These are phyloP conservation scores for Malacosoma neustria DNA, from an alignment of 2,888 invertebrate genomes.

Conservation along the genomic window DNA sequence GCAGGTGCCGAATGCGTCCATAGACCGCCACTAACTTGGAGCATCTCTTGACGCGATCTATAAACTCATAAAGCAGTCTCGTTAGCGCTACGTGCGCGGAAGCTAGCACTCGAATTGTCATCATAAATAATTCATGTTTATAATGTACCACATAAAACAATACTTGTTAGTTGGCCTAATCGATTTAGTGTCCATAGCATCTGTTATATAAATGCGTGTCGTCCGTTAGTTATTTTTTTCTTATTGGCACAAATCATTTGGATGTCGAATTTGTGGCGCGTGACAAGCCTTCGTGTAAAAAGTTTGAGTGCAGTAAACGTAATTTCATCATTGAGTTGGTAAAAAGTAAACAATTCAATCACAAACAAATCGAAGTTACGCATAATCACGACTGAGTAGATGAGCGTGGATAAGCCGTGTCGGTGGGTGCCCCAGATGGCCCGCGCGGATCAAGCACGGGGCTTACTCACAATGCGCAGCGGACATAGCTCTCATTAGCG, in stretches of 20 bases:
- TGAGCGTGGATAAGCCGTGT: constrained; percentile 21
- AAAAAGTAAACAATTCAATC: not conserved
- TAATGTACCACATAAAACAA: not conserved
- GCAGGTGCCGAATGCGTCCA: constrained; percentile 13
- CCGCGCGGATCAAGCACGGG: constrained; percentile 25
- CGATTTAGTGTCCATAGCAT: not conserved
- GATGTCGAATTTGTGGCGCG: not conserved
- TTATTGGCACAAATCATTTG: not conserved
- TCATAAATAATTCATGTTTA: not conserved
- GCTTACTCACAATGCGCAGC: constrained; percentile 32
- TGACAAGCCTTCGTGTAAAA: not conserved
- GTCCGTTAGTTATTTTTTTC: not conserved
- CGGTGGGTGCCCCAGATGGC: constrained; percentile 24
- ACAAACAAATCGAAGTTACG: constrained; percentile 8
- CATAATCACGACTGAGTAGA: constrained; percentile 16
- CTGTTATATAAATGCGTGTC: not conserved
- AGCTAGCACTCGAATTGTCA: constrained; percentile 12
- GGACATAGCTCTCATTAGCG: constrained; percentile 47
- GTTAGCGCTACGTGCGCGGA: constrained; percentile 19
- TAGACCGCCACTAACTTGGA: constrained; percentile 21
- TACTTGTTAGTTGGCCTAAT: not conserved
- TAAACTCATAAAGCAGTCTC: constrained; percentile 26
- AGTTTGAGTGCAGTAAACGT: not conserved
- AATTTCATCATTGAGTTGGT: not conserved
- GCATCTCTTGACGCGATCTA: constrained; percentile 28